Conservation (phyloP, 35 echinoderm and acorn worm genomes). For the Eucidaris tribuloides region DNA sequence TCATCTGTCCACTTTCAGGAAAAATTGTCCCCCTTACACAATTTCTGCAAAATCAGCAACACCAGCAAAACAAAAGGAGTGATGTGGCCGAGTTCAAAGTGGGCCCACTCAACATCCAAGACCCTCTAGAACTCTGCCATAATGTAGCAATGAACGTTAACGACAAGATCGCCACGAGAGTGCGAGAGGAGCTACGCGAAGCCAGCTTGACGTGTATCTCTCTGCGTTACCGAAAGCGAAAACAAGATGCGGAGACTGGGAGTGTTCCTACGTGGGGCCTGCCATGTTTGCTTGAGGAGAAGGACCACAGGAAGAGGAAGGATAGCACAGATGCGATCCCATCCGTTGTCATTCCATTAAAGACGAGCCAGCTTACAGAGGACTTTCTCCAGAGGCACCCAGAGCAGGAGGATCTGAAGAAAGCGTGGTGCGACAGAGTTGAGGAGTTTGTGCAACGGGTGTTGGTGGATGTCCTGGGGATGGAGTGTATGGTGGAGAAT, state of each 20-base stretch:
- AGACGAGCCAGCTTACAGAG: slow-evolving; percentile 30
- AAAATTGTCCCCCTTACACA: slow-evolving; percentile 24
- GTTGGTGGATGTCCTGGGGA: slow-evolving; percentile 30
- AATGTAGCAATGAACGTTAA: slow-evolving; percentile 93
- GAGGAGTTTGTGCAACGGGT: slow-evolving; percentile 1
- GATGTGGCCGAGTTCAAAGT: slow-evolving; percentile 79
- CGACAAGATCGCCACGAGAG: slow-evolving; percentile 50
- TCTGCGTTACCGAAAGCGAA: slow-evolving; percentile 9
- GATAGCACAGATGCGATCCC: background rate
- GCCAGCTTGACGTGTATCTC: slow-evolving; percentile 41
- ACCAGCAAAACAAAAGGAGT: too few species aligned
- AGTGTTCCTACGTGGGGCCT: slow-evolving; percentile 14
- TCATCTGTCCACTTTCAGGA: slow-evolving; percentile 63
- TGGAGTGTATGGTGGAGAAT: slow-evolving; percentile 14
- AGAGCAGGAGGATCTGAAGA: background rate
- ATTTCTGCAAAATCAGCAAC: background rate
- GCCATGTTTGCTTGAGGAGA: background rate
- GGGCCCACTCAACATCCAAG: slow-evolving; percentile 73
- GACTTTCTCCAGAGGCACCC: slow-evolving; percentile 7
- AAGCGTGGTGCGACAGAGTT: slow-evolving; percentile 41
- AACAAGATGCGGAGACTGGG: background rate
- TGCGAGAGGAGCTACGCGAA: slow-evolving; percentile 35
- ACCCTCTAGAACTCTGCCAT: slow-evolving; percentile 85
- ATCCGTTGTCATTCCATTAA: slow-evolving; percentile 21
- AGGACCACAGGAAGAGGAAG: background rate